Percentiles rank a stretch among this genome's conserved stretches.
phyloP scores from a whole-genome alignment of 2,888 invertebrate species.

The Ormia ochracea region DNA sequence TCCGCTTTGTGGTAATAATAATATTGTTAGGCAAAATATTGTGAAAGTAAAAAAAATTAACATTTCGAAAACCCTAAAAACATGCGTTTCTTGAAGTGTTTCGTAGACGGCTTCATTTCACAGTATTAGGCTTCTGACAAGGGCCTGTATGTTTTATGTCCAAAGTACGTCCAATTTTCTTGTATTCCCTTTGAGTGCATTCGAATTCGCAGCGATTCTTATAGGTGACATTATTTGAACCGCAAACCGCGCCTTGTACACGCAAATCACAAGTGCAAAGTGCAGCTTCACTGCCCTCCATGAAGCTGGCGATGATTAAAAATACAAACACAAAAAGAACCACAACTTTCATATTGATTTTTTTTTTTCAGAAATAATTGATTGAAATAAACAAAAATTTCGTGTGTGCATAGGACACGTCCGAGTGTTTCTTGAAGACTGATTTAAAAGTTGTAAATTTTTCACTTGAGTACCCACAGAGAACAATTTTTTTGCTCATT shows the following conservation, averaged over 20 bases:
- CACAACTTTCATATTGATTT: conserved; percentile 67
- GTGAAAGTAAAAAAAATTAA: not conserved
- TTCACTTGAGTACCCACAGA: not conserved
- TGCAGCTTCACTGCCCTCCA: conserved; percentile 66
- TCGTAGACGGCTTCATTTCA: not conserved
- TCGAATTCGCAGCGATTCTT: conserved; percentile 97
- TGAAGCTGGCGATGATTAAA: conserved; percentile 57
- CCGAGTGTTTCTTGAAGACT: conserved; percentile 28
- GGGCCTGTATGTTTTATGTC: conserved; percentile 67
- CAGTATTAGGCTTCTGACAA: conserved; percentile 62
- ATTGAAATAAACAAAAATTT: not conserved
- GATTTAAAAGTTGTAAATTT: not conserved
- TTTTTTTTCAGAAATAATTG: not conserved
- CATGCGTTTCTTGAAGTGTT: not conserved
- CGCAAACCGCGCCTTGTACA: conserved; percentile 91
- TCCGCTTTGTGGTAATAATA: not conserved
- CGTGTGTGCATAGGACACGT: not conserved
- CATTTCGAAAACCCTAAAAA: not conserved
- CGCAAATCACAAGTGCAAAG: conserved; percentile 90
- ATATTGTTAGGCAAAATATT: not conserved
- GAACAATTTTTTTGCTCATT: not conserved
- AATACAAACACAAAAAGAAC: conserved; percentile 62
- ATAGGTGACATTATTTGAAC: conserved; percentile 92
- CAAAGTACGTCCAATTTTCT: conserved; percentile 68
- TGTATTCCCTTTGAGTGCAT: conserved; percentile 80